Conservation (phyloP, 1,140 invertebrate species). For the Diorhabda carinulata region DNA sequence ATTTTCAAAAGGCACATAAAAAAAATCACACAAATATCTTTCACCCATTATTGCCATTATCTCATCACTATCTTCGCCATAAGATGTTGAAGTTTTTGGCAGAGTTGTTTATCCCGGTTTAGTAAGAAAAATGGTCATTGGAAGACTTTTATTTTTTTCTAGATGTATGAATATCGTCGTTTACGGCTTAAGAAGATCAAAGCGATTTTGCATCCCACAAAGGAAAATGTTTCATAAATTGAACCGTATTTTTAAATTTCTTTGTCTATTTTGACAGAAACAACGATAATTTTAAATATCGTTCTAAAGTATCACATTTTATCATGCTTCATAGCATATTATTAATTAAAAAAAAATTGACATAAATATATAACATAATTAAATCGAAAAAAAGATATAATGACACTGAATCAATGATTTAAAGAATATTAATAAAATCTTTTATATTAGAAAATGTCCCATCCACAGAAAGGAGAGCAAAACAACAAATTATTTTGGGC, state of each 20-base stretch:
- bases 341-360: too few species aligned
- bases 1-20: background rate
- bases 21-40: background rate
- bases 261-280: background rate
- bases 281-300: background rate
- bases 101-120: background rate
- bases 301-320: too few species aligned
- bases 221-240: background rate
- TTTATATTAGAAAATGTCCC: too few species aligned
- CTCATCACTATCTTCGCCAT: background rate
- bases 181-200: background rate
- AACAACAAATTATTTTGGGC: too few species aligned
- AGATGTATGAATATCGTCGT: background rate
- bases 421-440: too few species aligned
- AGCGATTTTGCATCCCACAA: background rate
- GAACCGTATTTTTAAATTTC: background rate
- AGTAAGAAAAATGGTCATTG: conserved; percentile 2
- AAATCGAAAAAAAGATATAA: too few species aligned
- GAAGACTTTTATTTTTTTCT: conserved; percentile 1
- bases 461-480: too few species aligned
- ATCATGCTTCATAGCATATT: too few species aligned
- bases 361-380: too few species aligned
- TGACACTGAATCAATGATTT: too few species aligned
- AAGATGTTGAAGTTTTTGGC: background rate
- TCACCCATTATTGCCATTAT: conserved; percentile 2